Percentiles rank a stretch among this genome's conserved stretches.
Evolutionary conservation across 2,113 vertebrate genomes (phyloP).

Genomic region (Zosterops borbonicus): DNA sequence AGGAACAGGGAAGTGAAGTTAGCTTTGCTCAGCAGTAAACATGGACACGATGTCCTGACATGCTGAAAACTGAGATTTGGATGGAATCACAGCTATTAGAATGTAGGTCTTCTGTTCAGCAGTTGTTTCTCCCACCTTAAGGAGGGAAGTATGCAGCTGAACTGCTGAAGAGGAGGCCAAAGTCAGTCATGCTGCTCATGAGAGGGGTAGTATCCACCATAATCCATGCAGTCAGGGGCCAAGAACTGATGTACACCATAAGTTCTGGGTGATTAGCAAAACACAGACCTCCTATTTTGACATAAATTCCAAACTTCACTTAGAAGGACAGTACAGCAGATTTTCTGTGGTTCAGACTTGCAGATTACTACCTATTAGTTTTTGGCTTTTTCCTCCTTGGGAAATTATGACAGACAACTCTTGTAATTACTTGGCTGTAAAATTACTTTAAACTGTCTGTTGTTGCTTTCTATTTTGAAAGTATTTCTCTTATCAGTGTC

Average conservation of each 20-base stretch:
- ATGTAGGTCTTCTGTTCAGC: neutral
- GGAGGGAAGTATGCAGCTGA: neutral
- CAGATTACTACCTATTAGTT: neutral
- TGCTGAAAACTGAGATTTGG: neutral
- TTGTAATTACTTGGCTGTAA: slow-evolving; percentile 17
- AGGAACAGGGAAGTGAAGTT: neutral
- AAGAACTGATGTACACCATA: neutral
- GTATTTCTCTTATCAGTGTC: slow-evolving; percentile 39
- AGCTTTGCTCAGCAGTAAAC: neutral
- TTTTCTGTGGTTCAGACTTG: neutral
- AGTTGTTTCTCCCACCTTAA: neutral
- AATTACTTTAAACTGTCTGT: neutral
- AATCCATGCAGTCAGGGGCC: neutral
- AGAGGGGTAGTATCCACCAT: neutral
- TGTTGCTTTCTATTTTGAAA: neutral
- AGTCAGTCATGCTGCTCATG: neutral
- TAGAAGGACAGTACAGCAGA: neutral
- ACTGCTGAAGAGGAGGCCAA: neutral
- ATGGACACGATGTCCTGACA: neutral
- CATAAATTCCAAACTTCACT: neutral
- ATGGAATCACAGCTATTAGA: neutral
- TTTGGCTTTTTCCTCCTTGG: neutral
- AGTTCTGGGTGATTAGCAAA: neutral
- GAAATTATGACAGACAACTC: neutral
- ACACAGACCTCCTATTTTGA: neutral